These are phyloP conservation scores for Dione juno DNA, from an alignment of 2,888 invertebrate genomes.

Conservation along the genomic window DNA sequence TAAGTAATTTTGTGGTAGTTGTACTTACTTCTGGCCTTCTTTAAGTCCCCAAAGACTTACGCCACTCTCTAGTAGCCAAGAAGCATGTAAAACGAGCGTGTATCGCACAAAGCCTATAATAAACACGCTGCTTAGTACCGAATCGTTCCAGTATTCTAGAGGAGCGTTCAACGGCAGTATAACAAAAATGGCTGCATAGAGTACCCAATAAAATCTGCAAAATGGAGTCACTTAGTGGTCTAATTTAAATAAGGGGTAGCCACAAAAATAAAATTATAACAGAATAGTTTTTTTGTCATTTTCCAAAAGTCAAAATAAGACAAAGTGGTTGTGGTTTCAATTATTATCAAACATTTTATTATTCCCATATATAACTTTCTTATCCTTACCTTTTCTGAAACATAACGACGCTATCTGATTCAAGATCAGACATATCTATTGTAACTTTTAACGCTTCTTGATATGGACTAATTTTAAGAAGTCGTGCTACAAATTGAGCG, in stretches of 20 bases:
- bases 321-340: too few relatives aligned
- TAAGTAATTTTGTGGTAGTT: slow-evolving; percentile 6
- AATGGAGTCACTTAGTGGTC: slow-evolving; percentile 43
- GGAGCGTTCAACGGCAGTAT: slow-evolving; percentile 90
- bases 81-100: slow-evolving; percentile 84
- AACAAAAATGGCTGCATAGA: slow-evolving; percentile 86
- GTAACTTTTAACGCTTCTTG: slow-evolving; percentile 85
- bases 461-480: slow-evolving; percentile 86
- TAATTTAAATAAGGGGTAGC: not conserved
- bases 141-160: slow-evolving; percentile 90
- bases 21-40: slow-evolving; percentile 87
- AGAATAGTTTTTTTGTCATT: too few relatives aligned
- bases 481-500: slow-evolving; percentile 89
- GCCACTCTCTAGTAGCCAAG: slow-evolving; percentile 90
- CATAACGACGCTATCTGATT: slow-evolving; percentile 89
- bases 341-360: too few relatives aligned
- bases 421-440: slow-evolving; percentile 92
- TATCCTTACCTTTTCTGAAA: slow-evolving; percentile 90
- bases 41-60: slow-evolving; percentile 88
- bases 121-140: slow-evolving; percentile 84
- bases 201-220: slow-evolving; percentile 86
- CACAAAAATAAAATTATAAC: not conserved
- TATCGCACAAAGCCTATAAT: slow-evolving; percentile 88
- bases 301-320: not conserved
- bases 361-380: too few relatives aligned